A percentile compares a stretch with the other conserved stretches of the same genome.
Evolutionary conservation across 2,797 vertebrate species (phyloP).

Genomic region (Capromys pilorides): DNA sequence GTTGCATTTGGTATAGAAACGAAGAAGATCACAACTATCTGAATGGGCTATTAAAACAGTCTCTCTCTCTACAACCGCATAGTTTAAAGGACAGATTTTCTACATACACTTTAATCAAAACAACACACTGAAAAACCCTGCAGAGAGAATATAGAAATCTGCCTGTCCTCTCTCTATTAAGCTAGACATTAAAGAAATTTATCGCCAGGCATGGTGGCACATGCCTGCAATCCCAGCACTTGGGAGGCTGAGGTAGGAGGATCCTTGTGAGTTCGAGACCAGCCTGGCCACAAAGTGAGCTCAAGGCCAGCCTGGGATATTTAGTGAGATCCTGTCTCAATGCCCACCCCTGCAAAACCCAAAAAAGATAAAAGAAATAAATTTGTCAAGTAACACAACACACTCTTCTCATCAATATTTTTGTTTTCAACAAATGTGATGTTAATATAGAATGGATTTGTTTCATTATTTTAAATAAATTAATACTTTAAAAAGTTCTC

Average conservation of each 20-base stretch:
- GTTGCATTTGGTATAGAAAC: conserved; percentile 37
- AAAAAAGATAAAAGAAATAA: not conserved
- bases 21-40: not conserved
- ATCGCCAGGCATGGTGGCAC: not conserved
- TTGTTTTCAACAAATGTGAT: not conserved
- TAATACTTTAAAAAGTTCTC: not conserved
- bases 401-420: not conserved
- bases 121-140: not conserved
- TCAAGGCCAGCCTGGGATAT: too few relatives aligned
- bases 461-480: not conserved
- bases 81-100: not conserved
- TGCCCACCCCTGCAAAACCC: too few relatives aligned
- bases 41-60: not conserved
- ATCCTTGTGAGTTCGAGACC: too few relatives aligned
- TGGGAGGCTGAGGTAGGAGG: too few relatives aligned
- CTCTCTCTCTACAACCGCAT: not conserved
- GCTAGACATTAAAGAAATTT: not conserved
- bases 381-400: not conserved
- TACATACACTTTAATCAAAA: not conserved
- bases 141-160: conserved; percentile 11
- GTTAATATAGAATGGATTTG: not conserved
- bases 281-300: too few relatives aligned
- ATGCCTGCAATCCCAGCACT: too few relatives aligned
- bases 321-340: too few relatives aligned
- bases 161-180: not conserved